Evolutionary conservation across 1,140 invertebrate genomes (phyloP).

Genomic region (Bombus ignitus): DNA sequence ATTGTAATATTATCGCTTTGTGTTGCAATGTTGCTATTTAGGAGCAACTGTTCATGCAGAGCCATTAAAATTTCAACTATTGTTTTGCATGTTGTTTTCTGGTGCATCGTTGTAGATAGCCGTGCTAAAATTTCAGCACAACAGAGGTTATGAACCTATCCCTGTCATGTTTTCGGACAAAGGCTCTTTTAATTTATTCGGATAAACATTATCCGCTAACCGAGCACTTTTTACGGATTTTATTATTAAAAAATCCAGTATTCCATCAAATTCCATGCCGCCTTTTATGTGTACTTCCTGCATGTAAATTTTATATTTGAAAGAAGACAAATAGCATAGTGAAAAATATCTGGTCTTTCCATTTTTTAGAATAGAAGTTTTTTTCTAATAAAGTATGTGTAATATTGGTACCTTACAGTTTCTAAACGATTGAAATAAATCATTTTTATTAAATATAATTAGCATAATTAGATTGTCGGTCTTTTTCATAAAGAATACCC

Average conservation of each 20-base stretch:
- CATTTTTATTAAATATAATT: no score
- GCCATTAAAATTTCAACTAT: neutral
- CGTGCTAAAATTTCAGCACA: neutral
- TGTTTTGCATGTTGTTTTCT: neutral
- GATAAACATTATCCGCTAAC: neutral
- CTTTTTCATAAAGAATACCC: no score
- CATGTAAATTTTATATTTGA: no score
- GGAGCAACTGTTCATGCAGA: neutral
- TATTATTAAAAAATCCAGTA: neutral
- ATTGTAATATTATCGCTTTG: neutral
- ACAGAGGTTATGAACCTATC: neutral
- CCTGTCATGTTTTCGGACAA: neutral
- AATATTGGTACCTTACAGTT: no score
- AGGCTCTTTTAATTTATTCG: neutral
- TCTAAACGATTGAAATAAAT: no score
- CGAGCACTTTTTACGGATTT: neutral
- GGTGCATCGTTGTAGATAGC: neutral
- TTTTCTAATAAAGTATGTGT: no score
- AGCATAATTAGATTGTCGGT: no score
- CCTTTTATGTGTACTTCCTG: no score
- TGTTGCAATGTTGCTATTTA: neutral
- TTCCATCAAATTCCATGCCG: neutral
- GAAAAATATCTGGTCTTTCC: no score
- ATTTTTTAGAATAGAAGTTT: no score
- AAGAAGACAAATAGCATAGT: no score